Evolutionary conservation across 2,888 invertebrate genomes (phyloP).

Genomic region (Leucophenga montana): DNA sequence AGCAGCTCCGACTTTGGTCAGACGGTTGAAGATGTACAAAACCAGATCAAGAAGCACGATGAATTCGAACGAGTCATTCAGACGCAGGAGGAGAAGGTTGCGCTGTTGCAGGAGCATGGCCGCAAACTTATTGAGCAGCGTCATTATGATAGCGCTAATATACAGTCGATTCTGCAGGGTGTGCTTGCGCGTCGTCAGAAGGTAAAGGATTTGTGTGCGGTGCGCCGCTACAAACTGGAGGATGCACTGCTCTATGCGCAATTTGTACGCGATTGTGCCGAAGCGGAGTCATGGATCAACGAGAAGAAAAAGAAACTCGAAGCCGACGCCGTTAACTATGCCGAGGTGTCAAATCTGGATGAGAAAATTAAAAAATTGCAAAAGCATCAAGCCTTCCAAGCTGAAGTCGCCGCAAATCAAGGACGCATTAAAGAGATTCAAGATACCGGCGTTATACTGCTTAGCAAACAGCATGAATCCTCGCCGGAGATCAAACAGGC

Average conservation of each 20-base stretch:
- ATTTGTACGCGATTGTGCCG: constrained; percentile 92
- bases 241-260: constrained; percentile 89
- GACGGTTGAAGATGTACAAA: constrained; percentile 91
- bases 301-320: constrained; percentile 92
- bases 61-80: constrained; percentile 93
- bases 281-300: constrained; percentile 92
- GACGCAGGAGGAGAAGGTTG: constrained; percentile 89
- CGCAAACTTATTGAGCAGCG: constrained; percentile 89
- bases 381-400: constrained; percentile 95
- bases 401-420: constrained; percentile 90
- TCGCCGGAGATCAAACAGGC: constrained; percentile 81
- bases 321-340: constrained; percentile 79
- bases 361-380: constrained; percentile 96
- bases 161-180: constrained; percentile 83
- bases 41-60: constrained; percentile 92
- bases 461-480: constrained; percentile 82
- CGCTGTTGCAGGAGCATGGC: constrained; percentile 86
- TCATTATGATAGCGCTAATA: constrained; percentile 90
- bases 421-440: constrained; percentile 88
- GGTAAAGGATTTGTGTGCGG: constrained; percentile 78
- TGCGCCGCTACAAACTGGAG: constrained; percentile 80
- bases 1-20: constrained; percentile 82
- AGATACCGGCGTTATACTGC: constrained; percentile 80
- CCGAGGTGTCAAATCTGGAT: constrained; percentile 86
- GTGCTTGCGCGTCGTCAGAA: constrained; percentile 82